phyloP scores from a whole-genome alignment of 2,113 vertebrate species.

The Ameiurus melas region DNA sequence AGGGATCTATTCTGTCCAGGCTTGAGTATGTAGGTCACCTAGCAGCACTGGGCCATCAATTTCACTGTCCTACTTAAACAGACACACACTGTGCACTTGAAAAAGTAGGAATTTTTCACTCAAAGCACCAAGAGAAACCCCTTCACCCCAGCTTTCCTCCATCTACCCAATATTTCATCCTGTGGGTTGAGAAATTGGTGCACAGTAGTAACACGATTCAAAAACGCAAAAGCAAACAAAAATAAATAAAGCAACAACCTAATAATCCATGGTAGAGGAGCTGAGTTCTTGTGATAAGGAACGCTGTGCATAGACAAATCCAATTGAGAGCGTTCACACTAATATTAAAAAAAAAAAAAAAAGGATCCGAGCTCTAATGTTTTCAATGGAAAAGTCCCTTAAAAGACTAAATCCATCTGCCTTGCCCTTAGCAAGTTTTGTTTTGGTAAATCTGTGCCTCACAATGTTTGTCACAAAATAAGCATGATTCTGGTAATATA shows the following conservation, averaged over 20 bases:
- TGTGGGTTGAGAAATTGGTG: conserved; percentile 40
- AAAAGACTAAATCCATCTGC: conserved; percentile 30
- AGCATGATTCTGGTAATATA: conserved; percentile 38
- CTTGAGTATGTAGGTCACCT: conserved; percentile 64
- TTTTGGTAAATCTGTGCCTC: conserved; percentile 48
- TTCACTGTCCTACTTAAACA: conserved; percentile 66
- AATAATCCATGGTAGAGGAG: conserved; percentile 35
- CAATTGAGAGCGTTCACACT: conserved; percentile 33
- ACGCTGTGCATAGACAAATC: conserved; percentile 48
- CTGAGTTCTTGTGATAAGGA: conserved; percentile 53
- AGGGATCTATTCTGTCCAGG: conserved; percentile 59
- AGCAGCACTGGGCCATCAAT: conserved; percentile 64
- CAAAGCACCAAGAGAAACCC: conserved; percentile 42
- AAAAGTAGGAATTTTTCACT: conserved; percentile 55
- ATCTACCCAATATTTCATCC: conserved; percentile 40
- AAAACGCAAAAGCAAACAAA: conserved; percentile 22
- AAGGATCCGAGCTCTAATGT: conserved; percentile 31
- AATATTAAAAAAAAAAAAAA: conserved; percentile 20
- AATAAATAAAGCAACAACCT: conserved; percentile 35
- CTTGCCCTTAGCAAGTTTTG: conserved; percentile 39
- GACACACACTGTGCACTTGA: conserved; percentile 56
- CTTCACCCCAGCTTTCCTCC: conserved; percentile 29
- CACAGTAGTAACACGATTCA: conserved; percentile 28
- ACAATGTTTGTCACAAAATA: conserved; percentile 44
- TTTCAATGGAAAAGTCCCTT: conserved; percentile 41